A percentile compares a stretch with the other conserved stretches of the same genome.
These are phyloP conservation scores for Philaethria dido DNA, from an alignment of 2,888 invertebrate genomes.

Conservation along the genomic window DNA sequence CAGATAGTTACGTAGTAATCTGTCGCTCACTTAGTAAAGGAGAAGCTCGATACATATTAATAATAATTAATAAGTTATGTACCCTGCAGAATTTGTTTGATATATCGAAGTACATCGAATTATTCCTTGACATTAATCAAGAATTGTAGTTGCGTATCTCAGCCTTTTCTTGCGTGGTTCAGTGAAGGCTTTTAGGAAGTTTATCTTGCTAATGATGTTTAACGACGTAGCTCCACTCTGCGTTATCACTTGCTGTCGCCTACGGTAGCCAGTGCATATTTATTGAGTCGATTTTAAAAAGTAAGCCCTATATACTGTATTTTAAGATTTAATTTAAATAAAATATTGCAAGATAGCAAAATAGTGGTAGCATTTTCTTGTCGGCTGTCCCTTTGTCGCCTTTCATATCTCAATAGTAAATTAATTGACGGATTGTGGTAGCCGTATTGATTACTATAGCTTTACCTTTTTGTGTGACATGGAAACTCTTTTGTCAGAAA, in stretches of 20 bases:
- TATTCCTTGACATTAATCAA: slow-evolving; percentile 57
- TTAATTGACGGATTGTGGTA: slow-evolving; percentile 79
- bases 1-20: too few species aligned
- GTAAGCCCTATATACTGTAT: slow-evolving; percentile 48
- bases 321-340: slow-evolving; percentile 52
- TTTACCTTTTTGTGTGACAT: slow-evolving; percentile 67
- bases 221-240: slow-evolving; percentile 70
- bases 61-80: neutral
- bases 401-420: slow-evolving; percentile 72
- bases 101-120: slow-evolving; percentile 38
- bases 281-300: slow-evolving; percentile 47
- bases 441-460: slow-evolving; percentile 65
- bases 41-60: too few species aligned
- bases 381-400: slow-evolving; percentile 69
- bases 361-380: slow-evolving; percentile 58
- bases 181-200: slow-evolving; percentile 69
- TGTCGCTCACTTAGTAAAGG: too few species aligned
- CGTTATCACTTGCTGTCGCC: slow-evolving; percentile 72
- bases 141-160: slow-evolving; percentile 54
- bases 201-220: slow-evolving; percentile 83
- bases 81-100: slow-evolving; percentile 9
- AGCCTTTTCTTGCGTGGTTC: slow-evolving; percentile 64
- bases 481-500: slow-evolving; percentile 66
- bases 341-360: slow-evolving; percentile 46
- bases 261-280: slow-evolving; percentile 71